Conservation (phyloP, 2,113 vertebrate genomes). For the Arizona elegans region DNA sequence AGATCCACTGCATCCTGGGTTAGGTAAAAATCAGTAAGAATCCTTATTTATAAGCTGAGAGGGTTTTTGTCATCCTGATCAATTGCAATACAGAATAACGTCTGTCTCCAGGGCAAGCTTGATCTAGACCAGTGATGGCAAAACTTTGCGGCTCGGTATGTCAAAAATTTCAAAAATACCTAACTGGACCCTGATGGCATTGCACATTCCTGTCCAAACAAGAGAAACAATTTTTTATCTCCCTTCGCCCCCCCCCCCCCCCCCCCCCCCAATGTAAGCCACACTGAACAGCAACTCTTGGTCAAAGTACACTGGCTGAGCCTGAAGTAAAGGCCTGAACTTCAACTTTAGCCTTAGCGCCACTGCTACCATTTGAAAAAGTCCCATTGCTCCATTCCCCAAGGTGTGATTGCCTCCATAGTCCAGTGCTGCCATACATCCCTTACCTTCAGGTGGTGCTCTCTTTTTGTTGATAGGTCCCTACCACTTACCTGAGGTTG, state of each 20-base stretch:
- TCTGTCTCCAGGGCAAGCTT: not conserved
- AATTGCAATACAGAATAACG: not conserved
- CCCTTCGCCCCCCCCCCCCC: no score
- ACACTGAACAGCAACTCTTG: not conserved
- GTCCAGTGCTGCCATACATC: not conserved
- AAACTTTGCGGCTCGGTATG: not conserved
- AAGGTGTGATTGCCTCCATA: not conserved
- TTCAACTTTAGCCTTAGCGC: not conserved
- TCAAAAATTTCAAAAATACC: not conserved
- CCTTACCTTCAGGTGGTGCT: not conserved
- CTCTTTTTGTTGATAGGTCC: not conserved
- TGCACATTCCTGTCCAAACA: not conserved
- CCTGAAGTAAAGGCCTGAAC: not conserved
- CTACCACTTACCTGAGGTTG: not conserved
- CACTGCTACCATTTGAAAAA: not conserved
- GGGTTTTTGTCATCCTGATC: not conserved
- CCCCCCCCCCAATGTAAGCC: not conserved
- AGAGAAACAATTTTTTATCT: not conserved
- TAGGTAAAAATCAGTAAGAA: not conserved
- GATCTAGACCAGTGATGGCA: not conserved
- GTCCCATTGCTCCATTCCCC: accelerated
- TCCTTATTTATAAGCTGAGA: not conserved
- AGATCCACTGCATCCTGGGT: not conserved
- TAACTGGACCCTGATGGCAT: not conserved
- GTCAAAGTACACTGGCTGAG: not conserved